Evolutionary conservation across 2,113 vertebrate genomes (phyloP), one percentile per base, ranked within the genome.

Genomic region (Perca schrenkii): DNA sequence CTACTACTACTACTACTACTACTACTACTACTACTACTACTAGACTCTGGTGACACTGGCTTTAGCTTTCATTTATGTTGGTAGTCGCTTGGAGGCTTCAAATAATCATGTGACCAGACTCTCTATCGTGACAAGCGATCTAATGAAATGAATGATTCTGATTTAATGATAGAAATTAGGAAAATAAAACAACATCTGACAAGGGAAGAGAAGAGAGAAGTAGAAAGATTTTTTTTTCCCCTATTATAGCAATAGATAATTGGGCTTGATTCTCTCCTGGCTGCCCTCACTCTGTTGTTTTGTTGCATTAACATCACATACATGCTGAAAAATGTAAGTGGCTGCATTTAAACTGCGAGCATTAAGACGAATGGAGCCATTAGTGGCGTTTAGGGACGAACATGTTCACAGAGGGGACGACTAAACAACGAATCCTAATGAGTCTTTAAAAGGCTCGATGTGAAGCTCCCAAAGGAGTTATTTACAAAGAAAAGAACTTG

Each of bases 401-500:
- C 49, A 47, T 15, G 68, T 71, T 49, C 71, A 57, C 57, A 67
- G 19, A 79, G 68, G 72, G 58, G 68, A 74, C 43, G 15, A 58
- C 54, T 22, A 21, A 84, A 72, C 81, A 58, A 71, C 64, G 7
- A 53, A 75, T 79, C 69, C 68, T 78, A 79, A 80, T 56, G 80
- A 84, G 60, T 36, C 58, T 79, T 79, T 76, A 74, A 81, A 88
- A 85, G 69, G 53, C 77, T 83, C 63, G 4, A 77, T 54, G 4
- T 34, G 74, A 69, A 34, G 62, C 78, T 79, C 85, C 82, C 75
- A 56, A 3, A 72, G 79, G 78, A 85, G n/a, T 22, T 56, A 58
- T 57, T 78, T 63, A 78, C 53, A 71, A 40, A 74, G 74, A 62
- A 25, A 3, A 12, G 7, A 21, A 15, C 49, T 57, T 13, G 1